Conservation (phyloP, 2,888 invertebrate species). For the Mellilla xanthometata region DNA sequence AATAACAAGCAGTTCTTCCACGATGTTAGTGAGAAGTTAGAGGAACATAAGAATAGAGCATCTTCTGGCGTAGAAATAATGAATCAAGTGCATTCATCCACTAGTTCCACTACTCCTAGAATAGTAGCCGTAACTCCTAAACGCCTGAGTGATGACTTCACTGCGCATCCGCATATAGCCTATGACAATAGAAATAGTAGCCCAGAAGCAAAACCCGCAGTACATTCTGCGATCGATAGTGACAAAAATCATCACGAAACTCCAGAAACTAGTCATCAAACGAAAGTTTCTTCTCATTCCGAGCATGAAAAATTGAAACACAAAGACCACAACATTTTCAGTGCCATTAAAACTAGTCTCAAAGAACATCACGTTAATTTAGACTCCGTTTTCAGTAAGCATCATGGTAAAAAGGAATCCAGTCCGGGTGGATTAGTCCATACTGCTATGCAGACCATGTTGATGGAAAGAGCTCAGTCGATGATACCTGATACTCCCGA, state of each 20-base stretch:
- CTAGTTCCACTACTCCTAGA: constrained; percentile 29
- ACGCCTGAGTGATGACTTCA: constrained; percentile 30
- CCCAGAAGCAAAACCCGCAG: constrained; percentile 20
- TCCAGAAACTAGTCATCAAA: constrained; percentile 10
- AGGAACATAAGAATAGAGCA: constrained; percentile 56
- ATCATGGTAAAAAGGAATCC: constrained; percentile 14
- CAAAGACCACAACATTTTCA: constrained; percentile 21
- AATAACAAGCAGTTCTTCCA: constrained; percentile 61
- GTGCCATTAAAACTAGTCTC: constrained; percentile 19
- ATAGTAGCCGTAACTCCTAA: constrained; percentile 33
- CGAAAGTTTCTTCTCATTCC: constrained; percentile 14
- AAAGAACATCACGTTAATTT: constrained; percentile 18
- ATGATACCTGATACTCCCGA: constrained; percentile 54
- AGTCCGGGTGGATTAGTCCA: constrained; percentile 56
- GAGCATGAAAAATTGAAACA: constrained; percentile 14
- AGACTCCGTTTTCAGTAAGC: constrained; percentile 17
- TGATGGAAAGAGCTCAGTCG: constrained; percentile 75
- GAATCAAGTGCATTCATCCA: constrained; percentile 29
- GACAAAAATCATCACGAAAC: constrained; percentile 5
- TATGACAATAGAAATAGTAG: constrained; percentile 11
- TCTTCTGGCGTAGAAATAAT: constrained; percentile 19
- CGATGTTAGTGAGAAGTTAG: constrained; percentile 65
- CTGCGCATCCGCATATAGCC: constrained; percentile 15
- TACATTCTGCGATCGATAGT: too few relatives aligned
- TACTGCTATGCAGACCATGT: constrained; percentile 77